A percentile compares a stretch with the other conserved stretches of the same genome.
phyloP scores from a whole-genome alignment of 2,888 invertebrate genomes.

The Pyrgus malvae region DNA sequence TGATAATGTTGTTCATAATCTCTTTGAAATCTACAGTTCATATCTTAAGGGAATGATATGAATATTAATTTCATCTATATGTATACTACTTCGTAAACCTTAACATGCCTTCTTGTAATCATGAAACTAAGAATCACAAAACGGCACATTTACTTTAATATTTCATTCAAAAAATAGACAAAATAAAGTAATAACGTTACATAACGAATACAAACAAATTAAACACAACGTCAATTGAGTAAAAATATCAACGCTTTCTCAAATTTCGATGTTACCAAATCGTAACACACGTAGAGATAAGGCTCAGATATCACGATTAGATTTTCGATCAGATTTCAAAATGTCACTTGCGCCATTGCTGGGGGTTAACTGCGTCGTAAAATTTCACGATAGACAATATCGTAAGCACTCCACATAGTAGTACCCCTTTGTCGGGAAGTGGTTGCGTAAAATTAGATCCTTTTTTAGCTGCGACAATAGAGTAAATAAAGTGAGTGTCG shows the following conservation, averaged over 20 bases:
- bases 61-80: no score
- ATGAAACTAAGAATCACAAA: no score
- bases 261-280: background rate
- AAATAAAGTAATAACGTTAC: no score
- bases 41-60: no score
- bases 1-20: no score
- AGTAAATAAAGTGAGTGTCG: slow-evolving; percentile 8
- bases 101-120: no score
- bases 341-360: slow-evolving; percentile 25
- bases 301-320: slow-evolving; percentile 18
- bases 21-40: no score
- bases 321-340: slow-evolving; percentile 29
- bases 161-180: no score
- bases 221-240: background rate
- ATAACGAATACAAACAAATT: no score
- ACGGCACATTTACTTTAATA: no score
- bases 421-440: slow-evolving; percentile 22
- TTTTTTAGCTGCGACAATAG: slow-evolving; percentile 15
- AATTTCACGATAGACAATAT: slow-evolving; percentile 36
- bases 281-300: slow-evolving; percentile 3
- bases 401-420: slow-evolving; percentile 30
- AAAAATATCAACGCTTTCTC: background rate
- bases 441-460: slow-evolving; percentile 18
- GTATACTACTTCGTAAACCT: no score
- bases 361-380: slow-evolving; percentile 33